phyloP scores from a whole-genome alignment of 92 coral and sea anemone genomes.

The Virgularia gustaviana region DNA sequence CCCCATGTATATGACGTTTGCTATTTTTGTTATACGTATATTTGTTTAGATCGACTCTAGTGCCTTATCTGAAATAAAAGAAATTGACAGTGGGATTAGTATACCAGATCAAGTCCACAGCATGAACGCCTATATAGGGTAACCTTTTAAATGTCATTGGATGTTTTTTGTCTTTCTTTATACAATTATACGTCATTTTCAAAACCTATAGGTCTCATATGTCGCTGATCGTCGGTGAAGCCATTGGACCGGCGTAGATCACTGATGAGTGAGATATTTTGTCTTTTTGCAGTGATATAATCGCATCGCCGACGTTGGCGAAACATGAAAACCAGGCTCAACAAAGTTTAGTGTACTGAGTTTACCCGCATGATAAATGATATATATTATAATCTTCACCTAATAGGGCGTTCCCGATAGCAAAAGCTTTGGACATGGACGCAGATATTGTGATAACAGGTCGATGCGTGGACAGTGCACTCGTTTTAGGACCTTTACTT shows the following conservation, averaged over 20 bases:
- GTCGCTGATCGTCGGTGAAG: too few species aligned
- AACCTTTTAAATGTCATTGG: constrained; percentile 8
- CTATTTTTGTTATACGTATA: too few species aligned
- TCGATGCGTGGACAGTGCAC: constrained; percentile 95
- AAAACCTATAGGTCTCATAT: too few species aligned
- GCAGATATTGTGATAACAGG: constrained; percentile 97
- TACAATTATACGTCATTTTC: background rate
- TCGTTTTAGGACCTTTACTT: constrained; percentile 83
- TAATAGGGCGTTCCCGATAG: constrained; percentile 86
- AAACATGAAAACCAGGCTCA: too few species aligned
- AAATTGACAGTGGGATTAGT: constrained; percentile 62
- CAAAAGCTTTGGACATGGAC: constrained; percentile 80
- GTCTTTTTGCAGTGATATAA: too few species aligned
- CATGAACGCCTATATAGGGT: constrained; percentile 97
- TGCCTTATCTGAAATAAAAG: constrained; percentile 53
- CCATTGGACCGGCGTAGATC: too few species aligned
- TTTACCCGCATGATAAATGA: too few species aligned
- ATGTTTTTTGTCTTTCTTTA: background rate
- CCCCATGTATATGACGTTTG: too few species aligned
- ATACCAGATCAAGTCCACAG: constrained; percentile 75
- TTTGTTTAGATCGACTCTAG: constrained; percentile 11
- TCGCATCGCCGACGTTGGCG: too few species aligned
- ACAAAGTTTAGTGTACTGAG: too few species aligned
- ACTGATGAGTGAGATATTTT: too few species aligned
- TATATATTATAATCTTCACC: too few species aligned